These are phyloP conservation scores for Agrochola macilenta DNA, from an alignment of 2,888 invertebrate species.

Conservation along the genomic window DNA sequence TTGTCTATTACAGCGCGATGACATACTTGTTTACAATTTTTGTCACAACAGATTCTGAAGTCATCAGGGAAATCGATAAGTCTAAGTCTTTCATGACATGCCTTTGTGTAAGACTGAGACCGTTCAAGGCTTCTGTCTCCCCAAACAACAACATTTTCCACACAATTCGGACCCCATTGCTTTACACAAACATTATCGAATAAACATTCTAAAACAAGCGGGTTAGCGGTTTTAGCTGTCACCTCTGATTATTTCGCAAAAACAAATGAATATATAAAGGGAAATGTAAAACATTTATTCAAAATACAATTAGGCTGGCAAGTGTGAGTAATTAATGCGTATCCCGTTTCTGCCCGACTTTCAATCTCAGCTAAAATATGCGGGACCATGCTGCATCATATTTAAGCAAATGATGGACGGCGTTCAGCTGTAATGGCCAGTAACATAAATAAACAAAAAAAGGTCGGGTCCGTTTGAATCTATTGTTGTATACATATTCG, in stretches of 20 bases:
- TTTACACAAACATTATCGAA: too few relatives aligned
- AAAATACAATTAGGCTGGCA: constrained; percentile 46
- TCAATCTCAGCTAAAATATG: constrained; percentile 65
- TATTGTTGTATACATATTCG: neutral
- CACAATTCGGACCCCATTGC: too few relatives aligned
- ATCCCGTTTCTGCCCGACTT: constrained; percentile 35
- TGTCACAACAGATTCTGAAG: too few relatives aligned
- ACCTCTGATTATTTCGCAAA: neutral
- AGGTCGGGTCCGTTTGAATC: neutral
- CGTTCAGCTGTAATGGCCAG: constrained; percentile 30
- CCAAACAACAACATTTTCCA: too few relatives aligned
- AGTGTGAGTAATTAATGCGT: constrained; percentile 53
- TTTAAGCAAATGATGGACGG: constrained; percentile 67
- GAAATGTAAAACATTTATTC: constrained; percentile 47
- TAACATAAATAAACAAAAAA: constrained; percentile 23
- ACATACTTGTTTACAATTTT: too few relatives aligned
- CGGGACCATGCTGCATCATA: constrained; percentile 63
- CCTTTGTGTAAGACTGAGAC: too few relatives aligned
- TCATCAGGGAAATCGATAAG: too few relatives aligned
- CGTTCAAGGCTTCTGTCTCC: too few relatives aligned
- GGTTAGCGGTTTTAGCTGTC: too few relatives aligned
- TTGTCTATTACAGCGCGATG: too few relatives aligned
- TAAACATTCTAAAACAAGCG: too few relatives aligned
- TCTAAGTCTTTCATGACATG: too few relatives aligned
- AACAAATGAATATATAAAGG: neutral